A percentile compares a stretch with the other conserved stretches of the same genome.
Conservation (phyloP, 2,797 vertebrate species). For the Galagoides demidoff region DNA sequence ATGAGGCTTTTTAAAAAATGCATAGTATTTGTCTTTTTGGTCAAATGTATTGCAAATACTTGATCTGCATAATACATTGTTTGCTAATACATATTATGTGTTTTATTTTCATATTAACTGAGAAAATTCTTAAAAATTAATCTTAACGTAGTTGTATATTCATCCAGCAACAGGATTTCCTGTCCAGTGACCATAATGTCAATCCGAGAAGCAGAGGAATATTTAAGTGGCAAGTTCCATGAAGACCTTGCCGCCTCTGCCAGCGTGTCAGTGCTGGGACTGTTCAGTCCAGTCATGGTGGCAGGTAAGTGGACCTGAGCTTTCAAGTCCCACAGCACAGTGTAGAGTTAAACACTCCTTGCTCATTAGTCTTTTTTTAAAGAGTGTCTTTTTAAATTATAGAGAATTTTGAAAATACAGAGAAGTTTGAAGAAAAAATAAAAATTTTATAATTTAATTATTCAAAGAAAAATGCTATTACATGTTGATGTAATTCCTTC, state of each 20-base stretch:
- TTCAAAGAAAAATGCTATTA: not conserved
- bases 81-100: not conserved
- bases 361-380: not conserved
- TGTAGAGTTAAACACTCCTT: not conserved
- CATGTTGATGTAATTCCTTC: slow-evolving; percentile 40
- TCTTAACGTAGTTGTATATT: slow-evolving; percentile 90
- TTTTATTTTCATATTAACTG: slow-evolving; percentile 4
- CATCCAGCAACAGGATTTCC: slow-evolving; percentile 84
- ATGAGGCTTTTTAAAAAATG: slow-evolving; percentile 1
- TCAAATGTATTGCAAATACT: too few species aligned
- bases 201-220: slow-evolving; percentile 89
- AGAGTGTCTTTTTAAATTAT: slow-evolving; percentile 16
- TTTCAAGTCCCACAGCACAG: slow-evolving; percentile 1
- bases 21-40: slow-evolving; percentile 47
- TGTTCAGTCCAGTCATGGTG: slow-evolving; percentile 87
- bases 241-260: slow-evolving; percentile 71
- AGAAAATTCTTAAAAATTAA: slow-evolving; percentile 59
- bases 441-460: not conserved
- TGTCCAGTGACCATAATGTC: slow-evolving; percentile 88
- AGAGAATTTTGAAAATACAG: slow-evolving; percentile 15
- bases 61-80: slow-evolving; percentile 5
- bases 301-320: slow-evolving; percentile 85
- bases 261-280: slow-evolving; percentile 88
- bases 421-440: slow-evolving; percentile 33
- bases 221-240: slow-evolving; percentile 89